Evolutionary conservation across 2,888 invertebrate genomes (phyloP), one percentile per base, ranked within the genome.

Genomic region (Cordilura impudica): DNA sequence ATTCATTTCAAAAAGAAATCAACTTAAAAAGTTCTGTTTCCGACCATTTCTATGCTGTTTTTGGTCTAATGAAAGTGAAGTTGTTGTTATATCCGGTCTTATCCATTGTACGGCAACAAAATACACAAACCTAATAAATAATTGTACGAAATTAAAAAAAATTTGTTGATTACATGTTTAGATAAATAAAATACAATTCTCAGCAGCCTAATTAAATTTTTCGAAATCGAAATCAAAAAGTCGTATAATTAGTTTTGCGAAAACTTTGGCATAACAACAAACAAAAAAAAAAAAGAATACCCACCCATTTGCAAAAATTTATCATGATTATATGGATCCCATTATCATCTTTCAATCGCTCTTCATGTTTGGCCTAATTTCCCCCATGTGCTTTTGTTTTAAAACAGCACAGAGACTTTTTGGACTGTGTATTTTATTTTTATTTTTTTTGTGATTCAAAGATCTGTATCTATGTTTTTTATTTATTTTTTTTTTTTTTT

Each of bases 321-420:
- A 63, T 75, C 54, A 66, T 61, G 60, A 53, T 79, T 75, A 70
- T 70, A 70, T 74, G 67, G 56, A 49, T 54, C 39, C 65, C 29
- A 66, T 74, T 75, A 66, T 71, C 66, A 49, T 69, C 51, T 47
- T 54, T 61, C 56, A 53, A 54, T 72, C 39, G 67, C 21, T 73
- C 23, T 75, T 75, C 56, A 56, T 75, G 61, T 71, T 71, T 79
- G 79, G 75, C 75, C 79, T 39, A 79, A 79, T 71, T 79, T 63
- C 66, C 43, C 0, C 60, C 49, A 79, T 71, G 74, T 78, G 67
- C 61, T 67, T 74, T 56, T 54, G 16, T 39, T 26, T 73, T 58
- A 2, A n/a, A 14, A 10, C 45, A 12, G 10, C 49, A 16, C 61
- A n/a, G n/a, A 26, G 35, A 54, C 35, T 69, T 74, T n/a, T 8